These are phyloP conservation scores for Atherinosoma microstoma DNA, from an alignment of 2,797 vertebrate genomes.

Conservation along the genomic window DNA sequence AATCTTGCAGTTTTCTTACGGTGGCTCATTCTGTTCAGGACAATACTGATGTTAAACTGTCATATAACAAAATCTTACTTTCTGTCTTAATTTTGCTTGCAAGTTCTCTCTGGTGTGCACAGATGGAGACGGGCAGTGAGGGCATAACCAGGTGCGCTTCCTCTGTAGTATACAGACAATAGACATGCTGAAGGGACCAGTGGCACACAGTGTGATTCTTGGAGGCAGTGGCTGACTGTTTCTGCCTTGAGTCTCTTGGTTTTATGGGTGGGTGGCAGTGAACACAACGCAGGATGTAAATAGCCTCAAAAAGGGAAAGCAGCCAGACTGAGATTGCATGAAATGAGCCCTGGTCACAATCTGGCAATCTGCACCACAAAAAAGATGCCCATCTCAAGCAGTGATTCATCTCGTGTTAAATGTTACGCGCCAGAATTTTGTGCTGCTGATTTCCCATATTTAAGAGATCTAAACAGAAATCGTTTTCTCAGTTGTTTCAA, in stretches of 20 bases:
- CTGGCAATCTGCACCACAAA: conserved; percentile 62
- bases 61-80: conserved; percentile 87
- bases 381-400: conserved; percentile 69
- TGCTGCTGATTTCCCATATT: not conserved
- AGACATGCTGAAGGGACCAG: conserved; percentile 86
- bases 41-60: conserved; percentile 78
- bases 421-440: conserved; percentile 16
- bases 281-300: conserved; percentile 65
- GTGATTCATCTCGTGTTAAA: conserved; percentile 29
- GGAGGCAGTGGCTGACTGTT: conserved; percentile 65
- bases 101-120: conserved; percentile 90
- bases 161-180: conserved; percentile 88
- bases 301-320: conserved; percentile 63
- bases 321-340: conserved; percentile 74
- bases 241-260: conserved; percentile 73
- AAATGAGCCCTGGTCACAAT: conserved; percentile 72
- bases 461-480: conserved; percentile 1
- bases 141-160: conserved; percentile 89
- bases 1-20: conserved; percentile 70
- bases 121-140: conserved; percentile 89
- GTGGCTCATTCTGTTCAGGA: conserved; percentile 73
- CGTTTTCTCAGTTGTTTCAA: not conserved
- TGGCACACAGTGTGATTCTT: conserved; percentile 70
- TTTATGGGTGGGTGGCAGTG: conserved; percentile 68
- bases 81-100: conserved; percentile 90